Percentiles rank a stretch among this genome's conserved stretches.
These are phyloP conservation scores for Acromyrmex charruanus DNA, from an alignment of 1,140 invertebrate species.

Conservation along the genomic window DNA sequence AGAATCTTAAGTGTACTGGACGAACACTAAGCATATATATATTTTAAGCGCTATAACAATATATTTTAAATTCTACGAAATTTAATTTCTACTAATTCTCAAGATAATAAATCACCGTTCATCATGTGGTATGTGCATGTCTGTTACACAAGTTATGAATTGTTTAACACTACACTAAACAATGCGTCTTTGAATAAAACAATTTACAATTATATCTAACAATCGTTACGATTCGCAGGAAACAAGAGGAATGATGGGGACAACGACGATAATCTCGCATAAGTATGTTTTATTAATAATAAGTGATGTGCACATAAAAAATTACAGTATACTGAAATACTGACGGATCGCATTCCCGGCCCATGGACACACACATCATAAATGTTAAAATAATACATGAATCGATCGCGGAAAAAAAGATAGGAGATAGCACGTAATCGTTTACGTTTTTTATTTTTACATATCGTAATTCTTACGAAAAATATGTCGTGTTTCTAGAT, in stretches of 20 bases:
- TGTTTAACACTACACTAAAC: background rate
- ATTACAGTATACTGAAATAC: slow-evolving; percentile 81
- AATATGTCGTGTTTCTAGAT: slow-evolving; percentile 6
- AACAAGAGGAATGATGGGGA: slow-evolving; percentile 21
- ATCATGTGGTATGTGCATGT: slow-evolving; percentile 4
- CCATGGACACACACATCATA: slow-evolving; percentile 60
- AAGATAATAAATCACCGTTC: background rate
- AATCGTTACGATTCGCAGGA: slow-evolving; percentile 33
- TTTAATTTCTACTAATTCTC: slow-evolving; percentile 21
- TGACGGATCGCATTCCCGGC: slow-evolving; percentile 74
- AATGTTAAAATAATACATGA: slow-evolving; percentile 45
- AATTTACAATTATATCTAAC: slow-evolving; percentile 5
- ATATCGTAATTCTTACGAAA: slow-evolving; percentile 17
- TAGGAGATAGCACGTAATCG: background rate
- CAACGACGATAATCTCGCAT: slow-evolving; percentile 22
- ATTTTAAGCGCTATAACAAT: slow-evolving; percentile 29
- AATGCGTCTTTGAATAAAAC: background rate
- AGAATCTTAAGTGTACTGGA: slow-evolving; percentile 41
- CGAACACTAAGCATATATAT: slow-evolving; percentile 43
- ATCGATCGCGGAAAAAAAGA: slow-evolving; percentile 38
- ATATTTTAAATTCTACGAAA: background rate
- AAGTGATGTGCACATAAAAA: slow-evolving; percentile 80
- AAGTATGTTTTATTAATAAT: slow-evolving; percentile 78
- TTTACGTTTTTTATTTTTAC: slow-evolving; percentile 31
- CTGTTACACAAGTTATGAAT: background rate